Base-by-base conservation (phyloP, 2,113 vertebrate species). In the Callospermophilus lateralis region DNA sequence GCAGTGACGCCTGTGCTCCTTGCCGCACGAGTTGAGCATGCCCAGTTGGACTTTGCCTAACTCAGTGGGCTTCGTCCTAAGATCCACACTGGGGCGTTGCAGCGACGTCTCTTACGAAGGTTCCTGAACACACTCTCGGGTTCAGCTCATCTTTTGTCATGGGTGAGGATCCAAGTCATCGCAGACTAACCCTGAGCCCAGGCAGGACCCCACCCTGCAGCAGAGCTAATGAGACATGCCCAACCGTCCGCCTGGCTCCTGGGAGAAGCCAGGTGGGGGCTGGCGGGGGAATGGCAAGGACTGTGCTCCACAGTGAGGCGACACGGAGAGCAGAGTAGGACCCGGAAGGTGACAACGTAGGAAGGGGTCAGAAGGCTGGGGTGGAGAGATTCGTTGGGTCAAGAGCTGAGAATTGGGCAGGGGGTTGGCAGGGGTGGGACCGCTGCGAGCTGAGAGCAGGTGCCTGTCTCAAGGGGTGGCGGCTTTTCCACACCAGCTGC, bases 1-100 rank as follows among this genome's bases (percentile, higher is more conserved):
- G 48, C 45, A 0, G 45, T 48, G 26, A 4, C 0, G 0, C 11
- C 0, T 2, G 30, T 19, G 58, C 34, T 6, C 37, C 30, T 20
- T 9, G 51, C 65, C 19, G 1, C 24, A 1, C 0, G 12, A 8
- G 65, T 19, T 70, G 78, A 3, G 15, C 3, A 6, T 2, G 26
- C 61, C 88, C 30, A 0, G 6, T n/a, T 48, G 42, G 53, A 22
- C 39, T 37, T 0, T 19, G 15, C 61, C 37, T 32, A 4, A 9
- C 34, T 76, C 51, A 0, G 0, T 2, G n/a, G 22, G 42, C 19
- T 37, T 9, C 7, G 32, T 63, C 58, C n/a, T 3, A 8, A 32
- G 73, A 67, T 28, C 30, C 81, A 22, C 0, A 2, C 10, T 24
- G 0, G 2, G 34, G 3, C 0, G 4, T 28, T 1, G 3, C 51